A percentile compares a stretch with the other conserved stretches of the same genome.
These are phyloP conservation scores for Thunnus thynnus DNA, from an alignment of 2,113 vertebrate genomes.

Conservation along the genomic window DNA sequence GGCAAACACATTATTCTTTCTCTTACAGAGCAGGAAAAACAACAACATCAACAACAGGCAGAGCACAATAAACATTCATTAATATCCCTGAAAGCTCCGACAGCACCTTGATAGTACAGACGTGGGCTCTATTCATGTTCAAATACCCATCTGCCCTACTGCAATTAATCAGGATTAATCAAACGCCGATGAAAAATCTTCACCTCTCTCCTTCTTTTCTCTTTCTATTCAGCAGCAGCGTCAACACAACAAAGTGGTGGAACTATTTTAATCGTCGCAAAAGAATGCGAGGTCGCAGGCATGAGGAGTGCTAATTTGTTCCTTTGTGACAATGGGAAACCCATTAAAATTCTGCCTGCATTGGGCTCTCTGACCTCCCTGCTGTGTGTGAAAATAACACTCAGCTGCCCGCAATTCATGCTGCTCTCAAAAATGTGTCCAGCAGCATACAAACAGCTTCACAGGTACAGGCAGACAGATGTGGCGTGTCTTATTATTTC, in stretches of 20 bases:
- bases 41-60: background rate
- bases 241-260: conserved; percentile 23
- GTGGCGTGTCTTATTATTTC: conserved; percentile 6
- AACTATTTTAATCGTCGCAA: conserved; percentile 34
- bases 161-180: conserved; percentile 41
- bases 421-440: conserved; percentile 29
- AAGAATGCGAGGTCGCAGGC: conserved; percentile 17
- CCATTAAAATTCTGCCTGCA: conserved; percentile 56
- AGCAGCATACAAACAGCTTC: conserved; percentile 23
- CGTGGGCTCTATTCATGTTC: conserved; percentile 28
- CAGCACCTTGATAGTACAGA: background rate
- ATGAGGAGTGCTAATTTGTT: conserved; percentile 50
- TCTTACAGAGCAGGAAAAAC: too few relatives aligned
- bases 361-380: conserved; percentile 46
- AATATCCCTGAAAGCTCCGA: background rate
- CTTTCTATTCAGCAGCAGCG: conserved; percentile 20
- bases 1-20: conserved; percentile 16
- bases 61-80: conserved; percentile 20
- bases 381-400: conserved; percentile 57
- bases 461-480: conserved; percentile 10
- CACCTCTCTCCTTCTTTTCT: background rate
- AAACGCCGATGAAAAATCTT: conserved; percentile 23
- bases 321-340: conserved; percentile 31
- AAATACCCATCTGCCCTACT: conserved; percentile 18
- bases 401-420: conserved; percentile 29